Conservation (phyloP, 1,140 invertebrate genomes). For the Drosophila baimaii region DNA sequence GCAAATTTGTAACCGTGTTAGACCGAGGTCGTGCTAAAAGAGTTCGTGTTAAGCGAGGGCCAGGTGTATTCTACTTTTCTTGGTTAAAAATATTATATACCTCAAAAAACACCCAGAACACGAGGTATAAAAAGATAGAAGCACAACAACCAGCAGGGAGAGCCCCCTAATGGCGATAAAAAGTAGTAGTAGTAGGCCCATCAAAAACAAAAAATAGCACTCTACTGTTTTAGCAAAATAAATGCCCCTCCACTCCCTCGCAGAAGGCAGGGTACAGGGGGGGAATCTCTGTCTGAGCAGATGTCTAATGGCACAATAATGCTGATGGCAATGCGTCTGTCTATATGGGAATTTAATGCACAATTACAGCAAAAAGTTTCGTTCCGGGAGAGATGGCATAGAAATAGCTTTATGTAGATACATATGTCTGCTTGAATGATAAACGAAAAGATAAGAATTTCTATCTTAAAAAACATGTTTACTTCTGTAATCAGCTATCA, state of each 20-base stretch:
- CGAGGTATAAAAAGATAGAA: conserved; percentile 1
- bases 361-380: conserved; percentile 37
- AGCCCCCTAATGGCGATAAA: conserved; percentile 31
- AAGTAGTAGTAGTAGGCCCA: conserved; percentile 57
- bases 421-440: neutral
- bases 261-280: neutral
- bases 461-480: neutral
- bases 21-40: no score
- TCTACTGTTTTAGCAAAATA: conserved; percentile 54
- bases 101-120: neutral
- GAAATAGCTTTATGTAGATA: neutral
- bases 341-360: conserved; percentile 37
- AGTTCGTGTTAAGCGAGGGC: no score
- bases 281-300: conserved; percentile 31
- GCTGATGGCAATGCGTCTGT: conserved; percentile 43
- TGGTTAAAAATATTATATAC: neutral
- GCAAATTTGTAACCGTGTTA: no score
- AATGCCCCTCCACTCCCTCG: neutral
- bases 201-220: conserved; percentile 51
- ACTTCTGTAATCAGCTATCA: neutral
- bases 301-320: conserved; percentile 72
- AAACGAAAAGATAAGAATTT: neutral
- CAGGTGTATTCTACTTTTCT: neutral
- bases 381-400: neutral
- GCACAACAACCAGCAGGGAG: conserved; percentile 14